phyloP scores from a whole-genome alignment of 1,140 invertebrate genomes.

The Brachionus sp. region DNA sequence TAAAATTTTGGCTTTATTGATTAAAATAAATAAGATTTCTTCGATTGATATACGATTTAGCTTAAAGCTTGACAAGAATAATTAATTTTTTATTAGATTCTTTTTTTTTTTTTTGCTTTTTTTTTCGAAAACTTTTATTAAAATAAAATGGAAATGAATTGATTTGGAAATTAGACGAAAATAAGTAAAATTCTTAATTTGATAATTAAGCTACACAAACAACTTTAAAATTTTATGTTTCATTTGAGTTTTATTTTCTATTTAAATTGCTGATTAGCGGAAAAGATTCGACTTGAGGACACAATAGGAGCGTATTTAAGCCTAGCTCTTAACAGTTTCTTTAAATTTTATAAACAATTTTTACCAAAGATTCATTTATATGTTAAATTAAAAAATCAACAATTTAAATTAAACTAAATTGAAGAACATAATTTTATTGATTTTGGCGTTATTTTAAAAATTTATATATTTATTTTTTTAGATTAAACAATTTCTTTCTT shows the following conservation, averaged over 20 bases:
- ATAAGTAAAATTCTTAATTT: neutral
- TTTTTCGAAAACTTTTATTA: slow-evolving; percentile 2
- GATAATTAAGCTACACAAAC: neutral
- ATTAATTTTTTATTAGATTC: slow-evolving; percentile 17
- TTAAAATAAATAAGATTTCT: slow-evolving; percentile 31
- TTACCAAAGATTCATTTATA: neutral
- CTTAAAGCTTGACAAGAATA: slow-evolving; percentile 40
- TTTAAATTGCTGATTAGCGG: slow-evolving; percentile 1
- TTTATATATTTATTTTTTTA: neutral
- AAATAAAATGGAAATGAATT: slow-evolving; percentile 16
- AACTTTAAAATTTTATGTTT: slow-evolving; percentile 10
- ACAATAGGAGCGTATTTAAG: neutral
- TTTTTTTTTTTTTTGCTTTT: neutral
- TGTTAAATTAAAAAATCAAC: neutral
- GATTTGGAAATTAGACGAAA: neutral
- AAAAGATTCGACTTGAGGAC: neutral
- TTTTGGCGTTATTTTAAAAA: neutral
- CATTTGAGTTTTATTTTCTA: neutral
- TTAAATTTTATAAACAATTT: neutral
- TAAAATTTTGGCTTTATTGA: neutral
- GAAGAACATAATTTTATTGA: slow-evolving; percentile 24
- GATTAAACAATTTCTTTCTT: neutral
- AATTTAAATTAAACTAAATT: neutral
- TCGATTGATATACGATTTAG: slow-evolving; percentile 27
- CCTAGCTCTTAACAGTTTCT: neutral